Base-by-base conservation (phyloP, 2,113 vertebrate species). In the Phycodurus eques region DNA sequence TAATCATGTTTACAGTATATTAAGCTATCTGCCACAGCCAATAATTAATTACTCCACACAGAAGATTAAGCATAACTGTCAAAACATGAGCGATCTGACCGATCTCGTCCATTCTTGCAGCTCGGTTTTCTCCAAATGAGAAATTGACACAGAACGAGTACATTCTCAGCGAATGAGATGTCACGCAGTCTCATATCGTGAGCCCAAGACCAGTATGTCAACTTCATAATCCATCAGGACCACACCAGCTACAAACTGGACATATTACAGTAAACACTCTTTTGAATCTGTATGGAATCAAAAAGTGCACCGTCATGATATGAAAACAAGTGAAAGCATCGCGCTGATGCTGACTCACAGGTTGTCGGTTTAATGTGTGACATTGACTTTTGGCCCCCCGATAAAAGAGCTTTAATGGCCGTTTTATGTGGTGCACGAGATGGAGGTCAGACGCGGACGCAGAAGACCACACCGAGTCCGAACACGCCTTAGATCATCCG, bases 401-500 rank as follows among this genome's bases (percentile, higher is more conserved):
- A 19, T 74, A 44, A 68, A 22, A 76, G 43, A 65, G 60, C 42
- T 66, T 22, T 17, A 68, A 59, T 42, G 60, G 51, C 39, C 57
- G 59, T 76, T 82, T 65, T 22, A 64, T 64, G 65, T 62, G 47
- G 20, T 6, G 7, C 42, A 11, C 47, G 53, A 69, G 39, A 49
- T 44, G 44, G 22, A 9, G 22, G 20, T 53, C 35, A 68, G 27
- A 69, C 31, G 9, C n/a, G 5, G 42, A 43, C 42, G 70, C 13
- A 19, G 5, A 44, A 42, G 20, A 63, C 61, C 3, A 9, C 70
- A 69, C 6, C 33, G 0, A 66, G 4, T 57, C 13, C 54, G 0
- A 66, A 8, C 51, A 63, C 15, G 35, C 44, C 53, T 62, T 43
- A 31, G 33, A 74, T 39, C 57, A 8, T 43, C 63, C 10, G 15